phyloP scores from a whole-genome alignment of 2,797 vertebrate species.

The Glyptemys insculpta region DNA sequence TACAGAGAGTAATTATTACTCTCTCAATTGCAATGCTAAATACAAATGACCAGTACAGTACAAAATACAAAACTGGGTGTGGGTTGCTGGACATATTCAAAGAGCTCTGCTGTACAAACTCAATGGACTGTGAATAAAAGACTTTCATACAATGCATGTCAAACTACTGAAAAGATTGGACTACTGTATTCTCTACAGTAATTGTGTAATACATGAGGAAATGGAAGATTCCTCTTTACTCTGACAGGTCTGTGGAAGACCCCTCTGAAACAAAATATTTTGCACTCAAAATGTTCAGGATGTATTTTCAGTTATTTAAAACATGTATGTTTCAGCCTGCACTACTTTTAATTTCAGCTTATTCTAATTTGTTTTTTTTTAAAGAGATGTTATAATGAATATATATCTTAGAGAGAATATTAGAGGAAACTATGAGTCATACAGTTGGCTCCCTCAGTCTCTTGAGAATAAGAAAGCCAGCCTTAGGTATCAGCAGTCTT shows the following conservation, averaged over 20 bases:
- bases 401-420: background rate
- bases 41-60: conserved; percentile 7
- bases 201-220: conserved; percentile 23
- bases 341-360: conserved; percentile 13
- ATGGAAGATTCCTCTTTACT: conserved; percentile 19
- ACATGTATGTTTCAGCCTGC: background rate
- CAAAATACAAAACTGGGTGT: background rate
- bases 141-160: background rate
- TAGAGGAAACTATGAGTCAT: conserved; percentile 56
- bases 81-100: conserved; percentile 20
- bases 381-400: background rate
- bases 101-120: conserved; percentile 36
- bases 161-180: background rate
- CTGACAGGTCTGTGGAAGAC: background rate
- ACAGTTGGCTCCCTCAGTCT: conserved; percentile 15
- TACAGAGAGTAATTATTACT: background rate
- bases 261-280: conserved; percentile 37
- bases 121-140: background rate
- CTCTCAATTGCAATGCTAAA: conserved; percentile 30
- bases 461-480: conserved; percentile 35
- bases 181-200: background rate
- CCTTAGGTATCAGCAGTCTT: conserved; percentile 23
- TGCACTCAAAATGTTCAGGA: conserved; percentile 13
- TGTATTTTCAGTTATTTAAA: conserved; percentile 34
- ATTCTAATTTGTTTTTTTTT: conserved; percentile 30